Base-by-base conservation (phyloP, 2,113 vertebrate genomes). In the Vulpes lagopus region DNA sequence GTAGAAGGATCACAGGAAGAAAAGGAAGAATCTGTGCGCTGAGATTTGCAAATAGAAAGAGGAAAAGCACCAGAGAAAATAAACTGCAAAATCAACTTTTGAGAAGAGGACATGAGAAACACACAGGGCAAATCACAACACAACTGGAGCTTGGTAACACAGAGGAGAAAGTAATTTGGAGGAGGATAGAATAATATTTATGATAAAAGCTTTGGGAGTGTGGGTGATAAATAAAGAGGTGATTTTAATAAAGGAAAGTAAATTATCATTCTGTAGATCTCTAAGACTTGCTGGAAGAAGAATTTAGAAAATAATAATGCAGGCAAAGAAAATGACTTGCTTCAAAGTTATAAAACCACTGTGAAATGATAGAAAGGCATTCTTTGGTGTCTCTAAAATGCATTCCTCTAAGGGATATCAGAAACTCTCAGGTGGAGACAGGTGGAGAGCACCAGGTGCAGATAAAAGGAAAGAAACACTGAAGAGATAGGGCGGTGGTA, bases 171-270 rank as follows among this genome's bases (percentile, higher is more conserved):
- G 38, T 38, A 32, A 96, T 95, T 79, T 55, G 60, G 82, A 93
- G 25, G 27, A 11, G n/a, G 71, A 74, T 35, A 88, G 91, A 94
- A 76, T n/a, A 69, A 49, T 64, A 85, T 80, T 92, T 91, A 43
- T 90, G 64, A 14, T 71, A 89, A 86, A 16, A 69, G 71, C 67
- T 74, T 30, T 15, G 76, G 62, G 64, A 93, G 87, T 53, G 62
- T 6, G 9, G 53, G 60, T 87, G 91, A 78, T 79, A 95, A 59
- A 93, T 78, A 89, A 74, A 93, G 69, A 78, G 53, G 32, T 27
- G 55, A 87, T 93, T 91, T 95, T 96, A 85, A 96, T 69, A 96
- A 91, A 91, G 22, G 78, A 55, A 23, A 79, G 51, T 91, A 74
- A 97, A 93, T 87, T 89, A 85, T 38, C 67, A 79, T 51, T 49